Percentiles rank a stretch among this genome's conserved stretches.
phyloP scores from a whole-genome alignment of 2,888 invertebrate species.

The Synergus umbraculus region DNA sequence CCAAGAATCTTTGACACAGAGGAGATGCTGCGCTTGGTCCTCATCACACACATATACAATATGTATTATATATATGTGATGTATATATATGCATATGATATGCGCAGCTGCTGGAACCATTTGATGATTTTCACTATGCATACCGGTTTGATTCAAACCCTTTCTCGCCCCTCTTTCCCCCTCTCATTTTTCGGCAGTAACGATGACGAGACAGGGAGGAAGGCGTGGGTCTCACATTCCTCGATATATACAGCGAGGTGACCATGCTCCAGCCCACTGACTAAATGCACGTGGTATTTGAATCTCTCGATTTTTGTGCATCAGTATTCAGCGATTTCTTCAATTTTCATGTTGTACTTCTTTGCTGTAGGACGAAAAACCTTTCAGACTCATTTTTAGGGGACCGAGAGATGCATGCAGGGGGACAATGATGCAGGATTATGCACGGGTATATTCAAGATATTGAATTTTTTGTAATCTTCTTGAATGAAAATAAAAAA shows the following conservation, averaged over 20 bases:
- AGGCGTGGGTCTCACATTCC: background rate
- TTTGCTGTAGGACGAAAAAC: too few relatives aligned
- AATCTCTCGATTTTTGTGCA: background rate
- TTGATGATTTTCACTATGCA: conserved; percentile 58
- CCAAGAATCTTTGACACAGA: conserved; percentile 52
- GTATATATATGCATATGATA: background rate
- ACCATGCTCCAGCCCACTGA: background rate
- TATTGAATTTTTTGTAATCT: too few relatives aligned
- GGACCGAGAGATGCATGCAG: too few relatives aligned
- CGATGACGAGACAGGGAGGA: background rate
- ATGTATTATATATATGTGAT: background rate
- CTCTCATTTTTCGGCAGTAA: background rate
- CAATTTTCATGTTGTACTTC: too few relatives aligned
- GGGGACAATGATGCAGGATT: too few relatives aligned
- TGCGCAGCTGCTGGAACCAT: conserved; percentile 48
- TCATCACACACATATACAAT: background rate
- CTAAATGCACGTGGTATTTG: conserved; percentile 2
- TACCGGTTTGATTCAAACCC: conserved; percentile 57
- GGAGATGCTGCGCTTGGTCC: conserved; percentile 47
- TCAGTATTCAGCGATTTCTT: too few relatives aligned
- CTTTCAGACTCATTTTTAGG: too few relatives aligned
- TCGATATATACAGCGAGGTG: background rate
- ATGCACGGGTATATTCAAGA: too few relatives aligned
- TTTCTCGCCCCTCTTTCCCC: conserved; percentile 47
- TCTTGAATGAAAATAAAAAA: too few relatives aligned